These are phyloP conservation scores for Heliconius aoede DNA, from an alignment of 2,888 invertebrate genomes.

Conservation along the genomic window DNA sequence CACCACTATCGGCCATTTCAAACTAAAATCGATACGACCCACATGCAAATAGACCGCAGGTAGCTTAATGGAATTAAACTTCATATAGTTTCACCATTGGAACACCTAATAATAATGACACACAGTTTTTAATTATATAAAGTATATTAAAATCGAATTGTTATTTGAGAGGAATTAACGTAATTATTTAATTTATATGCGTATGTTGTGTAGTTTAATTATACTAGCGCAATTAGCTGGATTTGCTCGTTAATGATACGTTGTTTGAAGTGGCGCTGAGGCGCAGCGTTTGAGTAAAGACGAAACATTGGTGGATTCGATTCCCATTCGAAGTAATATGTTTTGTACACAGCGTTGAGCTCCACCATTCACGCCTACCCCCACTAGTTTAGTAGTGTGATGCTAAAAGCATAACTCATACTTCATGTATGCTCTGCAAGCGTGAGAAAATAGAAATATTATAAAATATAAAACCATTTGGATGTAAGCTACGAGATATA, in stretches of 20 bases:
- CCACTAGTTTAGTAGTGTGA: too few species aligned
- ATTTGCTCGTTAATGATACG: not conserved
- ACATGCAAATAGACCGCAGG: slow-evolving; percentile 26
- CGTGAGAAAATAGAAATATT: not conserved
- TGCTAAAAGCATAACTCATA: too few species aligned
- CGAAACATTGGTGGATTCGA: too few species aligned
- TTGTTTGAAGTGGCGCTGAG: too few species aligned
- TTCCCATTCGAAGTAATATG: too few species aligned
- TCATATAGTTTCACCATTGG: not conserved
- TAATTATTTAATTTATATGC: slow-evolving; percentile 7
- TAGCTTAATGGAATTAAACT: slow-evolving; percentile 21
- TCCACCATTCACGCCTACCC: not conserved
- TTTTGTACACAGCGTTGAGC: not conserved
- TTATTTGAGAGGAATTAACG: not conserved
- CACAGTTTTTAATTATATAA: slow-evolving; percentile 7
- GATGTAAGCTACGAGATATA: not conserved
- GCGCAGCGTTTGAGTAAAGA: too few species aligned
- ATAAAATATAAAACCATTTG: not conserved
- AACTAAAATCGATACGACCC: slow-evolving; percentile 23
- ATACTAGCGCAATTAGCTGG: not conserved
- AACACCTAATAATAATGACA: not conserved
- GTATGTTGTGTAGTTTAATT: slow-evolving; percentile 1
- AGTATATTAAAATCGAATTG: slow-evolving; percentile 5
- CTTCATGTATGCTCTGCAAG: not conserved
- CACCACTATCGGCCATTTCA: slow-evolving; percentile 13